A percentile compares a stretch with the other conserved stretches of the same genome.
Conservation (phyloP, 2,113 vertebrate genomes). For the Conger conger region DNA sequence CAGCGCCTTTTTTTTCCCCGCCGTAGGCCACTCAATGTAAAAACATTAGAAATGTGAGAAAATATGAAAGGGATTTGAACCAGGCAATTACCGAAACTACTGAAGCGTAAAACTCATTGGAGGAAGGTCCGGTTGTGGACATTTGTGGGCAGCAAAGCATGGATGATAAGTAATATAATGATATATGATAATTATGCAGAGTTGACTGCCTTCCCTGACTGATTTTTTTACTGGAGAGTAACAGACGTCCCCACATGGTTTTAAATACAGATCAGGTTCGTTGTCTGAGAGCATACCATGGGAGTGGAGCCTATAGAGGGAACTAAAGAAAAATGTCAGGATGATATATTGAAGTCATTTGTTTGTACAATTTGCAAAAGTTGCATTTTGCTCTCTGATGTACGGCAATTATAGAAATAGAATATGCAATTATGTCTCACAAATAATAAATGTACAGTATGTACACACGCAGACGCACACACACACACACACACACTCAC, state of each 20-base stretch:
- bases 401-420: not conserved
- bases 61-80: not conserved
- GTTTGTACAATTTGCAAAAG: not conserved
- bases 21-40: not conserved
- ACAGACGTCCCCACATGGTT: not conserved
- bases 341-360: not conserved
- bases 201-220: not conserved
- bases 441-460: not conserved
- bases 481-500: too few relatives aligned
- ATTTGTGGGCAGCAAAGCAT: not conserved
- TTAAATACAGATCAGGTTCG: not conserved
- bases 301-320: not conserved
- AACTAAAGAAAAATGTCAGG: not conserved
- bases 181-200: not conserved
- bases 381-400: not conserved
- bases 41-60: not conserved
- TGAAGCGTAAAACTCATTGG: slow-evolving; percentile 5
- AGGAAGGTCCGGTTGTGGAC: not conserved
- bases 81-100: slow-evolving; percentile 11
- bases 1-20: too few relatives aligned
- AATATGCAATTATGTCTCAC: not conserved
- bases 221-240: not conserved
- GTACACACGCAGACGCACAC: not conserved
- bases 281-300: not conserved
- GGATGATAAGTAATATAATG: not conserved